These are phyloP conservation scores for Koerneria pararmatus DNA, from an alignment of 2,888 invertebrate genomes.

Conservation along the genomic window DNA sequence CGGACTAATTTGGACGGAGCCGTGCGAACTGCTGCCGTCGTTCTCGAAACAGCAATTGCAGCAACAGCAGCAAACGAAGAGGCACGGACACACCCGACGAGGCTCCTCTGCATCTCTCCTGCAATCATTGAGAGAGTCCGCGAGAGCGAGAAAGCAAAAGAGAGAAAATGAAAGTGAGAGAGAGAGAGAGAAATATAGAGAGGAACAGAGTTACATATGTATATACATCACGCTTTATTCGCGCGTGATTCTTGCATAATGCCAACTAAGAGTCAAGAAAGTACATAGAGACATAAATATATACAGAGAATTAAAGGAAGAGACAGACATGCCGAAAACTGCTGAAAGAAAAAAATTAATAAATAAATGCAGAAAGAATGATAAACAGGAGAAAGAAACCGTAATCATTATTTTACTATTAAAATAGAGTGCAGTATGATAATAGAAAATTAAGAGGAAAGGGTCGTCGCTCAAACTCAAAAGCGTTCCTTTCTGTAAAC, in stretches of 20 bases:
- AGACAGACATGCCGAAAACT: too few species aligned
- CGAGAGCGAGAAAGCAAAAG: background rate
- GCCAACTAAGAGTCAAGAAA: background rate
- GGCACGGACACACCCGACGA: conserved; percentile 41
- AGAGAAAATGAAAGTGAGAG: background rate
- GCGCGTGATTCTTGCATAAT: background rate
- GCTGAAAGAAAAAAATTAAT: too few species aligned
- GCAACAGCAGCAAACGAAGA: conserved; percentile 45
- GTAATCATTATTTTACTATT: too few species aligned
- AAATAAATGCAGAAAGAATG: too few species aligned
- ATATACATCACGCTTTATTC: background rate
- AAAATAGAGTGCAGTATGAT: too few species aligned
- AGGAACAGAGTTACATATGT: background rate
- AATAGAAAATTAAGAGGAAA: too few species aligned
- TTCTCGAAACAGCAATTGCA: conserved; percentile 41
- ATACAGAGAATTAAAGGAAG: too few species aligned
- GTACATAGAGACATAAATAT: too few species aligned
- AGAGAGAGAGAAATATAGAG: background rate
- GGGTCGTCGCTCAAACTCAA: too few species aligned
- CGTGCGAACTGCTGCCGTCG: conserved; percentile 25
- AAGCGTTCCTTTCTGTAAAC: too few species aligned
- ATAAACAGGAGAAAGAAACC: too few species aligned
- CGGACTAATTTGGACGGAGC: conserved; percentile 25
- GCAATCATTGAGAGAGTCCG: background rate
- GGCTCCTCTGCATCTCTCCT: conserved; percentile 43